Evolutionary conservation across 2,888 invertebrate genomes (phyloP), one percentile per base, ranked within the genome.

Genomic region (Caenorhabditis imperialis): DNA sequence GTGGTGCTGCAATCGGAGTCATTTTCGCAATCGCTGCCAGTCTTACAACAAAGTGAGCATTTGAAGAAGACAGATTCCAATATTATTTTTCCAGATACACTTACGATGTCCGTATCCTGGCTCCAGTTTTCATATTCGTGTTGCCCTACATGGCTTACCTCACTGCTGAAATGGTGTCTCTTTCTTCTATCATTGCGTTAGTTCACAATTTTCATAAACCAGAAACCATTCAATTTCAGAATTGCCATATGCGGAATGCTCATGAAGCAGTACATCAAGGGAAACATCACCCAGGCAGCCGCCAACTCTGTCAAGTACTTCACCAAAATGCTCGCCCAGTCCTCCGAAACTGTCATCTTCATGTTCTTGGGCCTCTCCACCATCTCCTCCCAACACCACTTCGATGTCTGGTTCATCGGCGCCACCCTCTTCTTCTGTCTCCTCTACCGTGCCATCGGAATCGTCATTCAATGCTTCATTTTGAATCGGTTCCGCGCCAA

Each of bases 231-330:
- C 30, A 7, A 22, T 58, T 81, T 57, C 91, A 98, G 97, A 54
- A 94, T 97, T 86, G 96, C 96, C 14, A 97, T 98, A 89, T 98
- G 97, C 88, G 98, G 97, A 47, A 97, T 98, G 86, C 95, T 95
- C 4, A 96, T 98, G 96, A 96, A 97, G 90, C 97, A 98, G 89
- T 99, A 98, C 89, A 96, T 98, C 30, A 97, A 98, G 89, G 94
- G 93, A 54, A 99, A 99, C 90, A 94, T 98, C 88, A 96, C 96
- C 16, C 93, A 94, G 90, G 97, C 97, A 89, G 97, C 97, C 0
- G 95, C 96, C 88, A 96, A 96, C 12, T 97, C 98, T 8, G 94
- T 97, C 81, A 98, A 97, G 89, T 98, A 98, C 89, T 95, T 97
- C 60, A 94, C 98, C 93, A 99, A 98, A 91, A 98, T 99, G 97